Percentiles rank a stretch among this genome's conserved stretches.
Evolutionary conservation across 2,888 invertebrate species (phyloP).

Genomic region (Thelaira solivaga): DNA sequence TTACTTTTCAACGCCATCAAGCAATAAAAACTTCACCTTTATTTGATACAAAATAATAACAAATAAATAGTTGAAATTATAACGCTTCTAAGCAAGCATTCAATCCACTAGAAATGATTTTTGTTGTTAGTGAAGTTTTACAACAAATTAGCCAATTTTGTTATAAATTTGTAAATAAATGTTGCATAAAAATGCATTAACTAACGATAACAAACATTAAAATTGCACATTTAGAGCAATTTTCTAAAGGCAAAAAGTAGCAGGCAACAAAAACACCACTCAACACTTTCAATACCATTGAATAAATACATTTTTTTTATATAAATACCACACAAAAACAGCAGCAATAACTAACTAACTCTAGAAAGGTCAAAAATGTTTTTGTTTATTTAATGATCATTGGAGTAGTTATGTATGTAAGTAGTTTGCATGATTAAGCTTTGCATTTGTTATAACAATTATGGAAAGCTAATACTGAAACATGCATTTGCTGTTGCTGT

Average conservation of each 20-base stretch:
- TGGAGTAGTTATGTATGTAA: not conserved
- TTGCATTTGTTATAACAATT: slow-evolving; percentile 10
- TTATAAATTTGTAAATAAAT: slow-evolving; percentile 58
- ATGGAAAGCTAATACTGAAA: slow-evolving; percentile 11
- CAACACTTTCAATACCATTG: not conserved
- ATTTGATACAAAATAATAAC: not conserved
- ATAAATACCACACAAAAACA: slow-evolving; percentile 15
- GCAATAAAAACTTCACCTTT: not conserved
- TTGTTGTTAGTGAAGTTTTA: slow-evolving; percentile 38
- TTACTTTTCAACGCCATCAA: not conserved
- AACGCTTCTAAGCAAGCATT: not conserved
- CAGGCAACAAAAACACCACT: slow-evolving; percentile 16
- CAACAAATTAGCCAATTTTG: slow-evolving; percentile 56
- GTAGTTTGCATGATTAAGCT: not conserved
- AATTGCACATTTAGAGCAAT: slow-evolving; percentile 58
- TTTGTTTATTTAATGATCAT: slow-evolving; percentile 47
- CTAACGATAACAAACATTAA: slow-evolving; percentile 55
- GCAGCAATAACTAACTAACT: not conserved
- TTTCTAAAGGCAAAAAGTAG: slow-evolving; percentile 22
- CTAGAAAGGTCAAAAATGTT: slow-evolving; percentile 43
- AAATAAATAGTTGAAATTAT: slow-evolving; percentile 36
- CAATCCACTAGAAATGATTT: not conserved
- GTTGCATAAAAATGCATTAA: slow-evolving; percentile 56
- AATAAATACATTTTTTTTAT: no score
- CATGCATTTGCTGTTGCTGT: slow-evolving; percentile 2